These are phyloP conservation scores for Onthophagus taurus DNA, from an alignment of 1,140 invertebrate species.

Conservation along the genomic window DNA sequence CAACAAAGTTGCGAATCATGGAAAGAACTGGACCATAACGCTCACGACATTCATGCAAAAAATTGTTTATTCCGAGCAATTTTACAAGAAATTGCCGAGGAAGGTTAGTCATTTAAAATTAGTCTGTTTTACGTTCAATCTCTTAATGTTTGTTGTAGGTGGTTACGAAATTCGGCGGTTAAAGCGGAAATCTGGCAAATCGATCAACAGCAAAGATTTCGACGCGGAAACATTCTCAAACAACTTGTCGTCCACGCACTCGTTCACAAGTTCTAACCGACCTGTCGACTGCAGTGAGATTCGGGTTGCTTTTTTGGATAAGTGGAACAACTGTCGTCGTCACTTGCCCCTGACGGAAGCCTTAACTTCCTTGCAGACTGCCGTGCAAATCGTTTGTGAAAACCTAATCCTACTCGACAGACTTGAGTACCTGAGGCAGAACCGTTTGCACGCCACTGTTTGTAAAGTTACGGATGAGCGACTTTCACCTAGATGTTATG, in stretches of 20 bases:
- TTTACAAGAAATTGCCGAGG: constrained; percentile 45
- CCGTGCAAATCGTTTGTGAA: constrained; percentile 49
- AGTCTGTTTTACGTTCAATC: not conserved
- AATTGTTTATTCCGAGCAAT: constrained; percentile 50
- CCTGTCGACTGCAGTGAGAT: not conserved
- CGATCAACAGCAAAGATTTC: constrained; percentile 36
- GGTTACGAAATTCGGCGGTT: constrained; percentile 43
- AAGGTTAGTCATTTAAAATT: constrained; percentile 37
- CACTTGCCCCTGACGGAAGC: constrained; percentile 32
- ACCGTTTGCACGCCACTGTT: constrained; percentile 41
- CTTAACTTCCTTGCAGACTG: constrained; percentile 35
- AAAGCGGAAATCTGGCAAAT: constrained; percentile 46
- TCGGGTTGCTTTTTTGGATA: constrained; percentile 22
- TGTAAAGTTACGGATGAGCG: constrained; percentile 47
- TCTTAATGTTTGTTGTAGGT: constrained; percentile 39
- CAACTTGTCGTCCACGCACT: constrained; percentile 33
- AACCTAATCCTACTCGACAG: constrained; percentile 59
- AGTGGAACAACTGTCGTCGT: constrained; percentile 26
- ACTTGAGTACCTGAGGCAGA: constrained; percentile 51
- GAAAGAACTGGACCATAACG: constrained; percentile 34
- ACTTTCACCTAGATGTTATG: constrained; percentile 50
- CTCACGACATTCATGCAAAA: constrained; percentile 43
- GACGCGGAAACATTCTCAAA: constrained; percentile 31
- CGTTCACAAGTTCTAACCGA: not conserved
- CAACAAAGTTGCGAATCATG: constrained; percentile 43